Conservation (phyloP, 2,888 invertebrate species). For the Nomada hirtipes region DNA sequence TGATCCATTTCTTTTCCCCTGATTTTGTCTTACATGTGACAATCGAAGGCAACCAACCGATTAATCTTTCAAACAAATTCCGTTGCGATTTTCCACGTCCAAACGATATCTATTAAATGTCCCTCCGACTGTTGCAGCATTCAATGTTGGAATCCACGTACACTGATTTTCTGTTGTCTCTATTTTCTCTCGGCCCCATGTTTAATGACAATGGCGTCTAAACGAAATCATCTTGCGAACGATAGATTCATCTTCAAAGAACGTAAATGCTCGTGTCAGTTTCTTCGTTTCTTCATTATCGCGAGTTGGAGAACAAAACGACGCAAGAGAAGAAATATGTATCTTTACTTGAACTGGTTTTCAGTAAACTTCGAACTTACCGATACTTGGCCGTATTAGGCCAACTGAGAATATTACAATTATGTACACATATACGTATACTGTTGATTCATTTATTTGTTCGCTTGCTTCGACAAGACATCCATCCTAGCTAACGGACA, state of each 20-base stretch:
- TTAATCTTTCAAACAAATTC: too few relatives aligned
- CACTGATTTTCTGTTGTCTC: background rate
- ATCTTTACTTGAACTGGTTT: conserved; percentile 24
- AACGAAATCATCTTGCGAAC: conserved; percentile 7
- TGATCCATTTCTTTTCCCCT: too few relatives aligned
- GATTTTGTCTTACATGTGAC: too few relatives aligned
- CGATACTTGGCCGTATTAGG: background rate
- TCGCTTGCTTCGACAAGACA: too few relatives aligned
- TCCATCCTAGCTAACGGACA: too few relatives aligned
- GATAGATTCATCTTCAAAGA: conserved; percentile 25
- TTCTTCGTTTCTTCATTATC: conserved; percentile 23
- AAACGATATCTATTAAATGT: too few relatives aligned
- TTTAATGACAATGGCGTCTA: too few relatives aligned
- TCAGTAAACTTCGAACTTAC: conserved; percentile 21
- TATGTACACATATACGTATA: background rate
- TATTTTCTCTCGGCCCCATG: background rate
- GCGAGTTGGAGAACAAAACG: conserved; percentile 6
- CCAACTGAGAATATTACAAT: background rate
- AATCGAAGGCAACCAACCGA: too few relatives aligned
- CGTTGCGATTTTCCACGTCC: too few relatives aligned
- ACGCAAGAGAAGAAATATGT: conserved; percentile 10
- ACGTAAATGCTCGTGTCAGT: conserved; percentile 10
- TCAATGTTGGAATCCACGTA: background rate
- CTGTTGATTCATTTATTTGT: too few relatives aligned
- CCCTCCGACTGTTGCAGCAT: too few relatives aligned